phyloP scores from a whole-genome alignment of 2,113 vertebrate species.

The Bujurquina vittata region DNA sequence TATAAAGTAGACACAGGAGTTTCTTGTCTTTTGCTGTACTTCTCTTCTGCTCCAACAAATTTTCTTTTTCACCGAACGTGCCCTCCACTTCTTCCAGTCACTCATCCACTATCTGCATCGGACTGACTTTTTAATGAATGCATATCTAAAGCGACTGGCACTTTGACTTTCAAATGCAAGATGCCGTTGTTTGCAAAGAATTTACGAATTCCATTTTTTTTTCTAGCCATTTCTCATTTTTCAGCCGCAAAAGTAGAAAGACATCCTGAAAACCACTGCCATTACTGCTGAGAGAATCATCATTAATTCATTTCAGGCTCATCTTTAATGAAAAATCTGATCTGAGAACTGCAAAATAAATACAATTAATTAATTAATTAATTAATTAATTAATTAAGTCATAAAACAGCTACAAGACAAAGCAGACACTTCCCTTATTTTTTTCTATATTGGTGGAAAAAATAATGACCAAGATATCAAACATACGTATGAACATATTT shows the following conservation, averaged over 20 bases:
- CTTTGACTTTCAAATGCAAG: background rate
- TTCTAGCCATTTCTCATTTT: conserved; percentile 1
- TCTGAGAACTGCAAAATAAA: background rate
- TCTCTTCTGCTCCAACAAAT: conserved; percentile 25
- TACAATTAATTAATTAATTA: background rate
- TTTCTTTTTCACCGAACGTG: conserved; percentile 18
- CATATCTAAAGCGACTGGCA: conserved; percentile 11
- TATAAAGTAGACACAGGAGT: background rate
- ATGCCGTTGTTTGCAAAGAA: conserved; percentile 23
- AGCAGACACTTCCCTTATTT: conserved; percentile 6
- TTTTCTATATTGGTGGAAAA: background rate
- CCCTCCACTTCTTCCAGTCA: conserved; percentile 21
- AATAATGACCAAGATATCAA: conserved; percentile 5
- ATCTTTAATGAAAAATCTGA: conserved; percentile 44
- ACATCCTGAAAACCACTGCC: conserved; percentile 6
- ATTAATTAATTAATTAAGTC: background rate
- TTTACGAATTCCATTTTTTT: background rate
- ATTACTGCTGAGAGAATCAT: background rate
- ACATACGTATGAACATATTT: background rate
- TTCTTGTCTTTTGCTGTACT: background rate
- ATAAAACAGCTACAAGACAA: background rate
- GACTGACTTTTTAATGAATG: conserved; percentile 50
- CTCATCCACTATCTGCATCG: conserved; percentile 46
- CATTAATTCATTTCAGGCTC: conserved; percentile 20
- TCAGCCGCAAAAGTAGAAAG: conserved; percentile 14